These are phyloP conservation scores for Lasiommata megera DNA, from an alignment of 2,888 invertebrate species.

Conservation along the genomic window DNA sequence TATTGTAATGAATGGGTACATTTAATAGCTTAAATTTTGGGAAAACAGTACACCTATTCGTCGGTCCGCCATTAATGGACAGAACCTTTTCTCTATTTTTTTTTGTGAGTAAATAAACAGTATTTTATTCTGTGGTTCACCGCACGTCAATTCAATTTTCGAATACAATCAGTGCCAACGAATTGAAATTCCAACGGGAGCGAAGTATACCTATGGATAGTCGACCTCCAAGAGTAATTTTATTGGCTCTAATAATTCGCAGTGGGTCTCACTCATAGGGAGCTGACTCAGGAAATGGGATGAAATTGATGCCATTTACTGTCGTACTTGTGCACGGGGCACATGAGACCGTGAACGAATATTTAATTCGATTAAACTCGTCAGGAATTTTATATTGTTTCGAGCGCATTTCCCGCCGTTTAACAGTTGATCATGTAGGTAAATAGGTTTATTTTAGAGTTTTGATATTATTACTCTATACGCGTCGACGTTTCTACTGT, in stretches of 20 bases:
- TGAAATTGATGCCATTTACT: conserved; percentile 73
- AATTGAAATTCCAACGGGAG: conserved; percentile 14
- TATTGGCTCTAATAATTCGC: conserved; percentile 64
- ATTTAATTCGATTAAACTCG: conserved; percentile 10
- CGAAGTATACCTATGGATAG: conserved; percentile 43
- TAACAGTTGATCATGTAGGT: background rate
- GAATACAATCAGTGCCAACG: conserved; percentile 7
- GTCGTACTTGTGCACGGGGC: conserved; percentile 40
- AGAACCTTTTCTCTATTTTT: background rate
- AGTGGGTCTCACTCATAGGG: conserved; percentile 53
- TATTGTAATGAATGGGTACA: too few relatives aligned
- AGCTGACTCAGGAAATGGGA: conserved; percentile 70
- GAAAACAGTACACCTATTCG: too few relatives aligned
- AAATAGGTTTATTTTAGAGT: too few relatives aligned
- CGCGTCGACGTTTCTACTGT: too few relatives aligned
- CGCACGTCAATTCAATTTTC: conserved; percentile 5
- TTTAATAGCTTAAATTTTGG: too few relatives aligned
- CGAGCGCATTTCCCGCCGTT: background rate
- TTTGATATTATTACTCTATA: too few relatives aligned
- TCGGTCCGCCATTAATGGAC: too few relatives aligned
- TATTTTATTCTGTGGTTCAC: background rate
- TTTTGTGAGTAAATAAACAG: background rate
- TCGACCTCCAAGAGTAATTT: conserved; percentile 52
- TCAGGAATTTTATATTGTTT: conserved; percentile 6
- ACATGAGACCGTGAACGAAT: conserved; percentile 44